Percentiles rank a stretch among this genome's conserved stretches.
These are phyloP conservation scores for Lathronympha strigana DNA, from an alignment of 2,888 invertebrate species.

Conservation along the genomic window DNA sequence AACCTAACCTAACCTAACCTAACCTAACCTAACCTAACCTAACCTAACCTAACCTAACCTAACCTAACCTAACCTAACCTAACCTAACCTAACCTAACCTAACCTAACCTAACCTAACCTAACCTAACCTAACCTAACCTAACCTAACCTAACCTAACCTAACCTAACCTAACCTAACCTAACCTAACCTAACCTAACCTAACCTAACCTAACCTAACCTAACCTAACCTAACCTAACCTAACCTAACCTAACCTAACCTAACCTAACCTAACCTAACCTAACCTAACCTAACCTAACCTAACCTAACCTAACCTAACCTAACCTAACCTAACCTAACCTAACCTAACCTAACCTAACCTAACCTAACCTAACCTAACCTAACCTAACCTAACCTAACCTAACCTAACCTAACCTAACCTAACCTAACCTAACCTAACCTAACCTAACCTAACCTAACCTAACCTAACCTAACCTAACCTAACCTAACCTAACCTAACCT, in stretches of 20 bases:
- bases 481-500: too few species aligned
- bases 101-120: too few species aligned
- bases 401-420: conserved; percentile 40
- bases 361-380: conserved; percentile 27
- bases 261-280: background rate
- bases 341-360: conserved; percentile 6
- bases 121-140: too few species aligned
- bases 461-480: conserved; percentile 12
- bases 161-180: too few species aligned
- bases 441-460: conserved; percentile 6
- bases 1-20: conserved; percentile 3
- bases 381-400: conserved; percentile 43
- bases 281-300: conserved; percentile 6
- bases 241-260: too few species aligned
- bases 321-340: conserved; percentile 6
- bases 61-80: too few species aligned
- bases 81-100: background rate
- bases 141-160: too few species aligned
- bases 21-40: conserved; percentile 8
- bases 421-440: conserved; percentile 6
- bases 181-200: too few species aligned
- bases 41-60: too few species aligned
- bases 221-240: too few species aligned
- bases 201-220: too few species aligned
- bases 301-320: conserved; percentile 6